Evolutionary conservation across 1,140 invertebrate species (phyloP), one percentile per base, ranked within the genome.

Genomic region (Popillia japonica): DNA sequence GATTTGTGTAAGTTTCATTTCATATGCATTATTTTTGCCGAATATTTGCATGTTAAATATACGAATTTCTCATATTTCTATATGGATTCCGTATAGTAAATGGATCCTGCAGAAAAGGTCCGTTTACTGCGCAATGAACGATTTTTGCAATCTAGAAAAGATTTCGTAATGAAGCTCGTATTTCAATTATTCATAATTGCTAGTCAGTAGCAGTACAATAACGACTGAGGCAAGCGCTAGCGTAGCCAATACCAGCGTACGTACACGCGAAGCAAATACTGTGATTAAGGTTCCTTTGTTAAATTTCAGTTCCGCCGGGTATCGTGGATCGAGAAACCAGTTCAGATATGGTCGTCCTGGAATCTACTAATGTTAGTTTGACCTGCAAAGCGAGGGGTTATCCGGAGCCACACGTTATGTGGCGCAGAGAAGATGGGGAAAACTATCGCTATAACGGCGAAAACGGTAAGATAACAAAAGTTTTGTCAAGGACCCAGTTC

Each of bases 401-500:
- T 86, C 96, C 96, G 0, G 93, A 95, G 79, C 96, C 96, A 72
- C 96, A 96, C 83, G 92, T 96, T 79, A 96, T 96, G 92, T 97
- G 96, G 96, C 88, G 95, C 61, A 88, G 96, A 59, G 95, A 96
- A 87, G 96, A 97, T 84, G 94, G 94, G 59, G 92, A 94, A 85
- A 93, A 94, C 83, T 95, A 96, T 86, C 92, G 94, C 86, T 96
- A 95, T 86, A 95, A 95, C 84, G 94, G 94, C 20, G 93, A 95
- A 85, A 92, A 90, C 82, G 94, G 94, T 95, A 89, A 89, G 86
- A 85, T 61, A 68, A 77, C 61, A 68, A 68, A 68, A 68, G 61
- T 68, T 68, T 68, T 22, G 61, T 68, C 61, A 68, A 68, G 61
- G 61, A 68, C 22, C 22, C 6, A 44, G 48, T 3, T 55, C 17